phyloP scores from a whole-genome alignment of 2,113 vertebrate species.

The Rhodinocichla rosea region DNA sequence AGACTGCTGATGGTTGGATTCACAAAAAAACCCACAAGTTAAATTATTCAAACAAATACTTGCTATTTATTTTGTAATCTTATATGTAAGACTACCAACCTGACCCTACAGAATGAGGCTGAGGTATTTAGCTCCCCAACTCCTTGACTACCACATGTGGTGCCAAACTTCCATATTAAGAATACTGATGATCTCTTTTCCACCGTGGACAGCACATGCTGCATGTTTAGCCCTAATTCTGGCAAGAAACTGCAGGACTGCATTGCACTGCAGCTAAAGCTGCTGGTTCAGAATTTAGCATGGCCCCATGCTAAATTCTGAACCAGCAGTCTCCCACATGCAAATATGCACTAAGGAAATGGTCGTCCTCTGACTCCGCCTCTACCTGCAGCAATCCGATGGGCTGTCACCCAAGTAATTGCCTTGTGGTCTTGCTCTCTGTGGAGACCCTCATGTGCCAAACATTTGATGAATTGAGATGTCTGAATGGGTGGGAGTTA shows the following conservation, averaged over 20 bases:
- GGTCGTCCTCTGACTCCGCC: not conserved
- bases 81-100: not conserved
- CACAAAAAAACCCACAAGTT: not conserved
- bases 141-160: rapidly evolving
- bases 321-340: not conserved
- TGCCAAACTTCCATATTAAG: not conserved
- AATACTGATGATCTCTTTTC: not conserved
- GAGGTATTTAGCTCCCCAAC: not conserved
- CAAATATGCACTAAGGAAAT: not conserved
- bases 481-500: not conserved
- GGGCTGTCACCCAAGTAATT: not conserved
- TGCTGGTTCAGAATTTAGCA: not conserved
- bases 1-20: not conserved
- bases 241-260: not conserved
- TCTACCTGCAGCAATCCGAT: not conserved
- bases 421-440: not conserved
- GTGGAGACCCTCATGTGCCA: not conserved
- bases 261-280: not conserved
- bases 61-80: not conserved
- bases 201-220: rapidly evolving
- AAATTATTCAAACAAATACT: not conserved
- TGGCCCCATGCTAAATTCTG: not conserved
- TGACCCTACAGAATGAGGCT: not conserved
- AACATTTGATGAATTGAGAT: not conserved
- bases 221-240: not conserved